A percentile compares a stretch with the other conserved stretches of the same genome.
These are phyloP conservation scores for Esperia sulphurella DNA, from an alignment of 2,888 invertebrate species.

Conservation along the genomic window DNA sequence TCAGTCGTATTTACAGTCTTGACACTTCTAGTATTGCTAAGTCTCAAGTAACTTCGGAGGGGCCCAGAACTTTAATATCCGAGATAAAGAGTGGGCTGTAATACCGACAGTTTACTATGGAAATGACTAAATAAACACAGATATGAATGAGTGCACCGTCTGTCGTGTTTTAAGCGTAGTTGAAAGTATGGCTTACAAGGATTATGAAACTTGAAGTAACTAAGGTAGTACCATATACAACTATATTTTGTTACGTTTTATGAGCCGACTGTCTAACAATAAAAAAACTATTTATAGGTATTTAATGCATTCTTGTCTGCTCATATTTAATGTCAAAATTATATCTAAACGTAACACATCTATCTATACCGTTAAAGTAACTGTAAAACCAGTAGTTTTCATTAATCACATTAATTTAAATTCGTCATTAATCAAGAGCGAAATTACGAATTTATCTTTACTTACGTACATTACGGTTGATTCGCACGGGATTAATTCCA, in stretches of 20 bases:
- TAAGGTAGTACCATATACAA: no score
- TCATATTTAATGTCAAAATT: no score
- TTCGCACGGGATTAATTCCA: conserved; percentile 45
- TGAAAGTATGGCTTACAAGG: no score
- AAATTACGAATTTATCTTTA: background rate
- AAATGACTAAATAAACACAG: conserved; percentile 54
- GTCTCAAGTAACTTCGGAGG: conserved; percentile 9
- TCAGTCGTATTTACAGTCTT: background rate
- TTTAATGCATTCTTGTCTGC: no score
- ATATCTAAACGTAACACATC: no score
- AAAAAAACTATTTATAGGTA: no score
- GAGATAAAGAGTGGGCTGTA: conserved; percentile 46
- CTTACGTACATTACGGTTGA: conserved; percentile 11
- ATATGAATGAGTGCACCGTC: conserved; percentile 32
- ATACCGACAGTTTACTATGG: conserved; percentile 45
- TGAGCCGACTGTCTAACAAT: no score
- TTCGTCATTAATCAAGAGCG: background rate
- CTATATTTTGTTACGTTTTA: no score
- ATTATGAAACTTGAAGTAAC: no score
- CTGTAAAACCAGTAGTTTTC: background rate
- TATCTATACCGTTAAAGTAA: background rate
- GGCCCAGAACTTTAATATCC: conserved; percentile 31
- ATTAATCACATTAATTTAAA: background rate
- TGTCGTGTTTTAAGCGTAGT: conserved; percentile 9
- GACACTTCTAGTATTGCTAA: conserved; percentile 17